Percentiles rank a stretch among this genome's conserved stretches.
Evolutionary conservation across 2,113 vertebrate genomes (phyloP).

Genomic region (Sphaerodactylus townsendi): DNA sequence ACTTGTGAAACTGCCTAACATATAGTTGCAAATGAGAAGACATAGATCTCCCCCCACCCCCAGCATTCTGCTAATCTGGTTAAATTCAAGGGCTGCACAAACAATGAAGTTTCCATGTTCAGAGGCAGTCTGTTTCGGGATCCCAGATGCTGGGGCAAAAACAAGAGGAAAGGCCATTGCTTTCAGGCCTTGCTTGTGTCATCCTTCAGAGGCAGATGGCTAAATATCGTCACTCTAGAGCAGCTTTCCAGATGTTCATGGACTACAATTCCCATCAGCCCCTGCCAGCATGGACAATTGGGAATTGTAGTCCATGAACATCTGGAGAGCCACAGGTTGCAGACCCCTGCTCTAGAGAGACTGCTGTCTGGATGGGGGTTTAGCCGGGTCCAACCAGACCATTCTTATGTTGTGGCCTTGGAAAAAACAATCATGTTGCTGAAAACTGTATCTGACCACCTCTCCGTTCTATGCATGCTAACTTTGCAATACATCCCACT

Average conservation of each 20-base stretch:
- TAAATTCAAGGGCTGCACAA: background rate
- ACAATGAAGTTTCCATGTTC: background rate
- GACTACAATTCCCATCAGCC: too few relatives aligned
- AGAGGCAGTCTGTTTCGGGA: background rate
- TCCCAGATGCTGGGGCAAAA: too few relatives aligned
- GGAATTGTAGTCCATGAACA: too few relatives aligned
- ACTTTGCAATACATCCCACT: background rate
- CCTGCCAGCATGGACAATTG: too few relatives aligned
- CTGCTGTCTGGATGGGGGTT: background rate
- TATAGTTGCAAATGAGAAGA: constrained; percentile 15
- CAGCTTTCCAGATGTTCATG: too few relatives aligned
- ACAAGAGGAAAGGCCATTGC: too few relatives aligned
- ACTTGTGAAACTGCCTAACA: background rate
- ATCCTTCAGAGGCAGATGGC: background rate
- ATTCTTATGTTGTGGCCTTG: background rate
- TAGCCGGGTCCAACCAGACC: background rate
- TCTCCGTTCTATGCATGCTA: background rate
- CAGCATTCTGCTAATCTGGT: background rate
- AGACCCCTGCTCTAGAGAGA: too few relatives aligned
- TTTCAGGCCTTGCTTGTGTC: background rate
- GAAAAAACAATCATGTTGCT: background rate
- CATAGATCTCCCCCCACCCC: background rate
- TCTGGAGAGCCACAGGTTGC: too few relatives aligned
- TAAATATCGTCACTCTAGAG: background rate
- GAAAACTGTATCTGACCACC: background rate